Evolutionary conservation across 2,113 vertebrate species (phyloP).

Genomic region (Carollia perspicillata): DNA sequence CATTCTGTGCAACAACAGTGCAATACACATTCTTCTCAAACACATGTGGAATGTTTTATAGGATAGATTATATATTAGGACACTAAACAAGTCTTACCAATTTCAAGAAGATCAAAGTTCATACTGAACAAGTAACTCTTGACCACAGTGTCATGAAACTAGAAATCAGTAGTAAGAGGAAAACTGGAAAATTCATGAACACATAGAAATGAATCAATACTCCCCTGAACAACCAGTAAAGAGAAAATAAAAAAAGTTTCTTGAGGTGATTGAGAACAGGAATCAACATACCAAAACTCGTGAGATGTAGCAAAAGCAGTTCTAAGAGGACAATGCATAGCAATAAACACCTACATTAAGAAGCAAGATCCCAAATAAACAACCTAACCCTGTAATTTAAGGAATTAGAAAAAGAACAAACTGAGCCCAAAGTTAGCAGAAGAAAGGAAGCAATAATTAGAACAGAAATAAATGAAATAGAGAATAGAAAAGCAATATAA

Average conservation of each 20-base stretch:
- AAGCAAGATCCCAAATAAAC: not conserved
- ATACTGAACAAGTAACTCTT: not conserved
- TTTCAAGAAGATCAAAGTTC: not conserved
- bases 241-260: not conserved
- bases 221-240: not conserved
- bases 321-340: not conserved
- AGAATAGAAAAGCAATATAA: too few relatives aligned
- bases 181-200: not conserved
- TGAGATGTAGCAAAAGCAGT: not conserved
- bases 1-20: not conserved
- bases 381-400: not conserved
- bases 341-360: not conserved
- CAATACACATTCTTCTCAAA: not conserved
- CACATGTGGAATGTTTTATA: not conserved
- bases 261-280: not conserved
- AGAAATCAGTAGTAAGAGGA: not conserved
- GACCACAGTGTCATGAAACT: not conserved
- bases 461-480: too few relatives aligned
- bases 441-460: too few relatives aligned
- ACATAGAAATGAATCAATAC: not conserved
- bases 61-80: not conserved
- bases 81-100: not conserved
- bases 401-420: not conserved
- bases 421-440: too few relatives aligned
- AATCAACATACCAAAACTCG: not conserved